Evolutionary conservation across 2,797 vertebrate species (phyloP), one percentile per base, ranked within the genome.

Genomic region (Chrysocyon brachyurus): DNA sequence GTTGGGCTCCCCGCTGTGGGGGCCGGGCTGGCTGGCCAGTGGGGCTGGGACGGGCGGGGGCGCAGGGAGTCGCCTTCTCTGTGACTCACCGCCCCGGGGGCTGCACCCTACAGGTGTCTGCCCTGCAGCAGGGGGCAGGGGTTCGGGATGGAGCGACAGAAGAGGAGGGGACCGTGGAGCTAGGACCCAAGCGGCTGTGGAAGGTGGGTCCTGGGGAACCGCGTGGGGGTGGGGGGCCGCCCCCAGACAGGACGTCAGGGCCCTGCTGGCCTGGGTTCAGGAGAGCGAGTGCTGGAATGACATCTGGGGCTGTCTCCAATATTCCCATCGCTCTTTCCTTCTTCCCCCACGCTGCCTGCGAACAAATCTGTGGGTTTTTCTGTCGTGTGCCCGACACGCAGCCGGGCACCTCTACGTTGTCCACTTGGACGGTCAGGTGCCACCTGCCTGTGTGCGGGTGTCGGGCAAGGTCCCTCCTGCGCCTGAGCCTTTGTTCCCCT

Each of bases 161-260:
- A 3, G 99, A 99, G 6, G 98, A 98, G 12, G 98, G 98, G 77
- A 72, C 95, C 12, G 97, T 98, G 97, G 98, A 99, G 16, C 40
- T 97, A 5, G 98, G 91, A 0, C 97, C 96, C 0, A 99, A 98
- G 57, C 90, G 96, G 63, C 97, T 98, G 36, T 99, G 99, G 99
- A 99, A 99, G 98, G 99, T 99, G 91, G 97, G 98, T 97, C 83
- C 72, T n/a, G 14, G 40, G 16, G 87, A 31, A 5, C n/a, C 28
- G 31, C 6, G 9, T 4, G 19, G 84, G 31, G 33, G 31, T 28
- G 10, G 36, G 9, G 15, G 4, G 36, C 5, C 6, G 61, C 73
- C 73, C 73, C 15, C 33, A 36, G 94, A 22, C 1, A 31, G 66
- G 31, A 5, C 6, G 46, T 3, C 33, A 19, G 77, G n/a, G 78